Evolutionary conservation across 2,113 vertebrate genomes (phyloP).

Genomic region (Dromiciops gliroides): DNA sequence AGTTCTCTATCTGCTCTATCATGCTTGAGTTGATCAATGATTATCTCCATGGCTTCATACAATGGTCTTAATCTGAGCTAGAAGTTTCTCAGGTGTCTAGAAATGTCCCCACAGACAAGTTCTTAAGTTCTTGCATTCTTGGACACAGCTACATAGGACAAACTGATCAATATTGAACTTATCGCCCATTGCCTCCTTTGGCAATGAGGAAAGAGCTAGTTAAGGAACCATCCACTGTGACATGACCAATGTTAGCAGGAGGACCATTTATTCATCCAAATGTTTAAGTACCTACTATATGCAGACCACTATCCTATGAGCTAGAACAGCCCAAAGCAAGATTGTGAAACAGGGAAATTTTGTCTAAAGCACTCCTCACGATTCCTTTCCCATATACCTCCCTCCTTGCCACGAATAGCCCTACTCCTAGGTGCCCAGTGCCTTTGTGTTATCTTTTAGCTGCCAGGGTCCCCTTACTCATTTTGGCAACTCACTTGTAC

Average conservation of each 20-base stretch:
- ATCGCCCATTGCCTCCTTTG: neutral
- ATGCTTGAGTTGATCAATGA: neutral
- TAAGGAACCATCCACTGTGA: neutral
- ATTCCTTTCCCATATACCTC: neutral
- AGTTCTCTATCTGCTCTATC: neutral
- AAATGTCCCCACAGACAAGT: fast-evolving
- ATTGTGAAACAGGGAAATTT: neutral
- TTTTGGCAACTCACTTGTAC: neutral
- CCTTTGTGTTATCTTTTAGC: neutral
- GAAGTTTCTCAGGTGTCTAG: neutral
- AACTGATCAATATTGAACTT: neutral
- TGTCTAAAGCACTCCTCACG: neutral
- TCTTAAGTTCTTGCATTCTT: neutral
- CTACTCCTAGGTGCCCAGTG: neutral
- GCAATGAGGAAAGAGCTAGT: neutral
- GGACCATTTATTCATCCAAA: neutral
- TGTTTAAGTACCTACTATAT: neutral
- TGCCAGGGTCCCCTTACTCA: neutral
- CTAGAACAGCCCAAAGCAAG: neutral
- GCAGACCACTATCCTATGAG: neutral
- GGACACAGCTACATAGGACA: neutral
- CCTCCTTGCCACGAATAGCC: neutral
- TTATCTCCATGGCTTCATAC: neutral
- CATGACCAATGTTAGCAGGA: neutral
- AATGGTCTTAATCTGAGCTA: fast-evolving